A percentile compares a stretch with the other conserved stretches of the same genome.
Conservation (phyloP, 2,888 invertebrate genomes). For the Lacanobia wlatinum region DNA sequence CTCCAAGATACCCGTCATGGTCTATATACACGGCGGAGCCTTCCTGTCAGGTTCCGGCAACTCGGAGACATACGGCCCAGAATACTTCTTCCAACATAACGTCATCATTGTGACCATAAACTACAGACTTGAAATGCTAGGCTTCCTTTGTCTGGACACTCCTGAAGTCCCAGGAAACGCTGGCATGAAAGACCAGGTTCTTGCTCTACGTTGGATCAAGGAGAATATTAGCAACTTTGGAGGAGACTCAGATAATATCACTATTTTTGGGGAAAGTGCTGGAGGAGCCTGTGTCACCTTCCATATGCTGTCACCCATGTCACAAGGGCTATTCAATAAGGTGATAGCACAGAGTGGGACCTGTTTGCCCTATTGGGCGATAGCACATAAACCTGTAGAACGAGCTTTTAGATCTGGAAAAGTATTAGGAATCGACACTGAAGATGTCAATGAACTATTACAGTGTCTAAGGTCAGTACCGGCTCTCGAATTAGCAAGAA, state of each 20-base stretch:
- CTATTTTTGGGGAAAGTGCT: conserved; percentile 85
- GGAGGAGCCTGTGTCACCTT: conserved; percentile 81
- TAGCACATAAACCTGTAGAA: conserved; percentile 67
- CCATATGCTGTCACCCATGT: conserved; percentile 83
- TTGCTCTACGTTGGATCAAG: conserved; percentile 79
- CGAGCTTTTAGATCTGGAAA: conserved; percentile 78
- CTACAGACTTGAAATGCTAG: conserved; percentile 79
- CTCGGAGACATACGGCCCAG: conserved; percentile 77
- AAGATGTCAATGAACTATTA: conserved; percentile 72
- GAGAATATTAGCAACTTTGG: conserved; percentile 79
- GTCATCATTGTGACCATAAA: conserved; percentile 85
- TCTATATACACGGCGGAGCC: conserved; percentile 85
- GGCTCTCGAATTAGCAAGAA: conserved; percentile 70
- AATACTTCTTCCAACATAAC: conserved; percentile 80
- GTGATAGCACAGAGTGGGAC: conserved; percentile 84
- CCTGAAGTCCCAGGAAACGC: conserved; percentile 82
- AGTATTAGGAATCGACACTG: conserved; percentile 77
- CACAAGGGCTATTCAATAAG: conserved; percentile 81
- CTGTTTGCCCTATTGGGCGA: conserved; percentile 76
- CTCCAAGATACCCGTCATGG: conserved; percentile 81
- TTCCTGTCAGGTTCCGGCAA: conserved; percentile 82
- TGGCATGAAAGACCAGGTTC: conserved; percentile 83
- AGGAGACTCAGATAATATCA: conserved; percentile 79
- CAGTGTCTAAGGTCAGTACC: conserved; percentile 74
- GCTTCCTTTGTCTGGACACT: conserved; percentile 74